Conservation (phyloP, 2,888 invertebrate genomes). For the Chromoteleia sp. region DNA sequence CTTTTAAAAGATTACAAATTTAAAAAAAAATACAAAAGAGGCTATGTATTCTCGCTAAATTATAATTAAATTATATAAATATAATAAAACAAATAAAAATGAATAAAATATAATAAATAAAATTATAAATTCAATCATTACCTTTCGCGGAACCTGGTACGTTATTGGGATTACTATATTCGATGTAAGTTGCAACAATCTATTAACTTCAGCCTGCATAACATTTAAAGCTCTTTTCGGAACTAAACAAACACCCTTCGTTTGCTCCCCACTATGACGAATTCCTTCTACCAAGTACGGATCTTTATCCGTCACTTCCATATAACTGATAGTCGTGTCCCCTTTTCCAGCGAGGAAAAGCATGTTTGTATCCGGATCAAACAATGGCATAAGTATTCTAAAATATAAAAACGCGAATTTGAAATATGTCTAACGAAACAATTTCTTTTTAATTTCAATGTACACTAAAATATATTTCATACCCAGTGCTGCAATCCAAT, state of each 20-base stretch:
- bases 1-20: too few relatives aligned
- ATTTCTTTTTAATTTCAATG: too few relatives aligned
- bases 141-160: constrained; percentile 97
- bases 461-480: constrained; percentile 60
- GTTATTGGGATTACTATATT: constrained; percentile 95
- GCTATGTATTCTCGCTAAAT: too few relatives aligned
- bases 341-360: constrained; percentile 97
- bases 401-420: constrained; percentile 42
- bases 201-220: constrained; percentile 98
- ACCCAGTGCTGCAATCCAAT: constrained; percentile 94
- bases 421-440: constrained; percentile 1
- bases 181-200: constrained; percentile 94
- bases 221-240: constrained; percentile 96
- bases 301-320: constrained; percentile 95
- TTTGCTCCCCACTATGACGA: constrained; percentile 96
- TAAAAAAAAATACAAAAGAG: too few relatives aligned
- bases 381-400: constrained; percentile 95
- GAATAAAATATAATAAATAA: constrained; percentile 22
- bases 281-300: constrained; percentile 95
- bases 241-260: constrained; percentile 96
- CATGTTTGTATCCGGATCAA: constrained; percentile 97
- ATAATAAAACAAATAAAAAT: neutral
- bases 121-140: constrained; percentile 79
- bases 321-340: constrained; percentile 95
- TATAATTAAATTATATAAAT: too few relatives aligned